Conservation (phyloP, 2,888 invertebrate genomes). For the Serrognathus titanus region DNA sequence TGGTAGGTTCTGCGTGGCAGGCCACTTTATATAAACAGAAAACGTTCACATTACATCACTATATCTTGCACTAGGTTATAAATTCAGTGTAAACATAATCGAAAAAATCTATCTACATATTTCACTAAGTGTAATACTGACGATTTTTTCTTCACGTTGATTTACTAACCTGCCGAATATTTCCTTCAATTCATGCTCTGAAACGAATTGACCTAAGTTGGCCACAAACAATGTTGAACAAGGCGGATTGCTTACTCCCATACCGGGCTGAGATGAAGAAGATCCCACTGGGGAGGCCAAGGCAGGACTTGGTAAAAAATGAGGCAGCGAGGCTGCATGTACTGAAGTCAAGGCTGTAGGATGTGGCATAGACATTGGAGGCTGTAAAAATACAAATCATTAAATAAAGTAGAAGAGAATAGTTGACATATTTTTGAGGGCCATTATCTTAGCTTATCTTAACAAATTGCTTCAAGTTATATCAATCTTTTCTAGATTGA, state of each 20-base stretch:
- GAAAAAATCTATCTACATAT: neutral
- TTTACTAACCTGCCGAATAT: conserved; percentile 88
- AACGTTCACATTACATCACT: conserved; percentile 29
- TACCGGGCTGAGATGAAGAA: conserved; percentile 66
- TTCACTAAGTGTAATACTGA: too few species aligned
- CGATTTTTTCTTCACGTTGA: neutral
- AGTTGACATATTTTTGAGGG: too few species aligned
- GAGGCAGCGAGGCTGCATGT: conserved; percentile 72
- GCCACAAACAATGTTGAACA: conserved; percentile 98
- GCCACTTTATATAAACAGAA: conserved; percentile 31
- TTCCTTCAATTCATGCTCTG: conserved; percentile 97
- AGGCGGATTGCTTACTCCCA: conserved; percentile 75
- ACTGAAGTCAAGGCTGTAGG: conserved; percentile 67
- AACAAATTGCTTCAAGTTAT: too few species aligned
- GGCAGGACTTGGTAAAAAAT: conserved; percentile 90
- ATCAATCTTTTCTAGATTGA: too few species aligned
- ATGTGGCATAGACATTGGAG: conserved; percentile 43
- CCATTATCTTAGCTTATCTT: too few species aligned
- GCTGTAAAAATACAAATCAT: conserved; percentile 22
- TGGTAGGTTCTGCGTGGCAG: conserved; percentile 34
- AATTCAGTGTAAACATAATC: neutral
- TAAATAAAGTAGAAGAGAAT: too few species aligned
- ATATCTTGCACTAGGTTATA: conserved; percentile 36
- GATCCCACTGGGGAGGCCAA: conserved; percentile 87
- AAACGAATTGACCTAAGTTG: conserved; percentile 95